A percentile compares a stretch with the other conserved stretches of the same genome.
These are phyloP conservation scores for Pandemis heparana DNA, from an alignment of 2,888 invertebrate species.

Conservation along the genomic window DNA sequence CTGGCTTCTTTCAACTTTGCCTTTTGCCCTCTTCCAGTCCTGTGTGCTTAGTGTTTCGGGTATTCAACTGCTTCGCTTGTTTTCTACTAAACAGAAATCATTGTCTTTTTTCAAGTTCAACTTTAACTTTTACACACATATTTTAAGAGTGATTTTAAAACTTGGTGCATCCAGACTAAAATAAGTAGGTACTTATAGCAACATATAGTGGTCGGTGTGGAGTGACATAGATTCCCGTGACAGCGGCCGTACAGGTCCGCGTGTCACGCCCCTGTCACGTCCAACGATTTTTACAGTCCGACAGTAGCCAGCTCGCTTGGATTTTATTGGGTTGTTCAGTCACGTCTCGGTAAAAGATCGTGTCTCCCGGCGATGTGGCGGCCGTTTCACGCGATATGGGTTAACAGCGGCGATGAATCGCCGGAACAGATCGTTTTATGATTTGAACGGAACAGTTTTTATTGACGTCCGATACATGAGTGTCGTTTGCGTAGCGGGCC, in stretches of 20 bases:
- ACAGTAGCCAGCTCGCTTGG: constrained; percentile 62
- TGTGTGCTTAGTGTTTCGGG: constrained; percentile 44
- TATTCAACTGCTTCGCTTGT: constrained; percentile 20
- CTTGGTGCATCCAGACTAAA: background rate
- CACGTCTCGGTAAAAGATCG: constrained; percentile 77
- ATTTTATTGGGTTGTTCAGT: constrained; percentile 78
- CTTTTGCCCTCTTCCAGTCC: constrained; percentile 47
- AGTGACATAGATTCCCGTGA: constrained; percentile 24
- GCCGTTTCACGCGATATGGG: constrained; percentile 70
- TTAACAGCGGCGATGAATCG: constrained; percentile 73
- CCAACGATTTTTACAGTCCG: constrained; percentile 69
- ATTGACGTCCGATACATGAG: constrained; percentile 50
- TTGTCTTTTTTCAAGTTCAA: background rate
- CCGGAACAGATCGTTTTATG: constrained; percentile 75
- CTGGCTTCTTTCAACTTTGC: constrained; percentile 45
- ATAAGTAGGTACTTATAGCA: background rate
- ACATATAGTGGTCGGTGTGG: background rate
- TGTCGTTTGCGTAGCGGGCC: constrained; percentile 49
- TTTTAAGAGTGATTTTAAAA: background rate
- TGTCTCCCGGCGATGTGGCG: constrained; percentile 64
- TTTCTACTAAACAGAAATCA: background rate
- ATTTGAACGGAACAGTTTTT: constrained; percentile 67
- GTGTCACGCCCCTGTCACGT: constrained; percentile 62
- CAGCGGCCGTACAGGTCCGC: constrained; percentile 1
- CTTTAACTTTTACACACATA: too few species aligned